Conservation (phyloP, 2,113 vertebrate species). For the Nannobrachium achirus region DNA sequence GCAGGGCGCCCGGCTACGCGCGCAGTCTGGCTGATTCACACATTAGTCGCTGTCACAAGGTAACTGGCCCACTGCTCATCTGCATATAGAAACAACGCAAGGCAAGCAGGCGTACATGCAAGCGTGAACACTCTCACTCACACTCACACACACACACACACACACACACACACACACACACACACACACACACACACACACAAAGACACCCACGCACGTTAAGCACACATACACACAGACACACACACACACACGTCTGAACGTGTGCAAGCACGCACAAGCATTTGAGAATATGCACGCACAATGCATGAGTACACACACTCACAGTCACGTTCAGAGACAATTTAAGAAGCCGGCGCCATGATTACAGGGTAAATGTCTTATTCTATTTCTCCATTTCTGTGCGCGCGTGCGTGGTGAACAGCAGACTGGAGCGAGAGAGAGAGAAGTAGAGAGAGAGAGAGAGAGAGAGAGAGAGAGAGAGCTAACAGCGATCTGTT, state of each 20-base stretch:
- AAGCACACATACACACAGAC: neutral
- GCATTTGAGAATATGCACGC: constrained; percentile 87
- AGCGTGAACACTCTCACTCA: constrained; percentile 5
- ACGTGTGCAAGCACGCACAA: constrained; percentile 85
- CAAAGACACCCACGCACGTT: constrained; percentile 3
- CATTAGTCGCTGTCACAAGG: constrained; percentile 99
- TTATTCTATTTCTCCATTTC: no score
- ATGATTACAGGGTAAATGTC: no score
- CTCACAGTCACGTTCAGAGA: constrained; percentile 83
- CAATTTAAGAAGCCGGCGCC: no score
- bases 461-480: constrained; percentile 2
- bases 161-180: constrained; percentile 27
- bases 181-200: constrained; percentile 28
- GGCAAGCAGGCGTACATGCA: constrained; percentile 18
- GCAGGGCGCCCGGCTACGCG: constrained; percentile 71
- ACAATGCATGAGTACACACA: constrained; percentile 75
- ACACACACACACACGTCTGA: neutral
- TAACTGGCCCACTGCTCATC: constrained; percentile 82
- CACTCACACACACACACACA: constrained; percentile 51
- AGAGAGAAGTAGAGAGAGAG: neutral
- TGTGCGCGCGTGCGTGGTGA: constrained; percentile 24
- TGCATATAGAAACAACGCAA: constrained; percentile 63
- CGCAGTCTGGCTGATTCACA: constrained; percentile 94
- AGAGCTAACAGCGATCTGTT: neutral
- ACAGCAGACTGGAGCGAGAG: constrained; percentile 30